A percentile compares a stretch with the other conserved stretches of the same genome.
These are phyloP conservation scores for Heteromormyrus szaboi DNA, from an alignment of 2,797 vertebrate genomes.

Conservation along the genomic window DNA sequence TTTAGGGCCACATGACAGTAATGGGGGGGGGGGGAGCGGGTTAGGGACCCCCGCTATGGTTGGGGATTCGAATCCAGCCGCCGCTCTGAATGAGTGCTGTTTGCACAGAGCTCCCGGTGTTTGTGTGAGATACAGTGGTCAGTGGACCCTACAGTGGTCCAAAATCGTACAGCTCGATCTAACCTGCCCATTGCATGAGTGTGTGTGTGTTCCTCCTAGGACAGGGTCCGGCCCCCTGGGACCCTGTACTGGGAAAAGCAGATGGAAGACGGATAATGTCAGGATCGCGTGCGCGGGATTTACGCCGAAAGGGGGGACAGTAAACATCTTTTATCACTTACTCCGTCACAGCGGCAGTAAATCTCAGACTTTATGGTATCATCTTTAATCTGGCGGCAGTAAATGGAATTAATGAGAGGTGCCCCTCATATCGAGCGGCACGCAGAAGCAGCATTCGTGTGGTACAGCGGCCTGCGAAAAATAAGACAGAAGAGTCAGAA, in stretches of 20 bases:
- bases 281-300: constrained; percentile 11
- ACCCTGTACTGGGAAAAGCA: neutral
- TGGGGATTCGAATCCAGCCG: neutral
- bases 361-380: constrained; percentile 12
- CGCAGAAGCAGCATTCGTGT: neutral
- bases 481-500: neutral
- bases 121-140: too few relatives aligned
- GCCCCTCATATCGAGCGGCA: neutral
- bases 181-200: neutral
- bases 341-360: constrained; percentile 16
- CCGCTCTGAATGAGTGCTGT: neutral
- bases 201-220: neutral
- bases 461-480: neutral
- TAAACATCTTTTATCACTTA: constrained; percentile 26
- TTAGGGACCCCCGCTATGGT: neutral
- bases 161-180: neutral
- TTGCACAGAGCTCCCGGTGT: neutral
- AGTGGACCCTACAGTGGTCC: neutral
- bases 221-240: neutral
- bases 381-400: constrained; percentile 17
- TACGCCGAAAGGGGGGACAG: constrained; percentile 8
- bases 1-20: neutral
- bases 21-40: neutral
- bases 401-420: constrained; percentile 22
- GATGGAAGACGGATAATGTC: neutral